phyloP scores from a whole-genome alignment of 2,888 invertebrate species.

The Orthonevra nobilis region DNA sequence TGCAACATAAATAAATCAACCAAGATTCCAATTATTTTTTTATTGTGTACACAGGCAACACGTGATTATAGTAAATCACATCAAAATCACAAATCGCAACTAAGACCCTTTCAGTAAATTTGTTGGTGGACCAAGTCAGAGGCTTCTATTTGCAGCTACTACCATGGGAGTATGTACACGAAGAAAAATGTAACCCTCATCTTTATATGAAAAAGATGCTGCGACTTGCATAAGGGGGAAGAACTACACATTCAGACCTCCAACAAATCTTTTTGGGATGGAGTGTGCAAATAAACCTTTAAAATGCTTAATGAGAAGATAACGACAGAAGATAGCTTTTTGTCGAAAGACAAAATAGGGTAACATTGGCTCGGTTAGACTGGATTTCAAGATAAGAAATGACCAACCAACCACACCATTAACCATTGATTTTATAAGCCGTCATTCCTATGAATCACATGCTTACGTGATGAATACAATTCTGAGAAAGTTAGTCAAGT shows the following conservation, averaged over 20 bases:
- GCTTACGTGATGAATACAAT: too few relatives aligned
- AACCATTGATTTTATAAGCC: too few relatives aligned
- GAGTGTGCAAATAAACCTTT: constrained; percentile 46
- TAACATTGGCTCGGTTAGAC: neutral
- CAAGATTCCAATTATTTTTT: constrained; percentile 53
- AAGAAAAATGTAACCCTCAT: constrained; percentile 37
- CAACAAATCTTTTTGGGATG: constrained; percentile 12
- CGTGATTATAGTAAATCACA: constrained; percentile 54
- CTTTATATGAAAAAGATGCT: constrained; percentile 13
- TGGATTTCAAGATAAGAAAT: neutral
- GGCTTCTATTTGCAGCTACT: constrained; percentile 12
- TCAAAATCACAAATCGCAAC: constrained; percentile 22
- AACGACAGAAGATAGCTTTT: constrained; percentile 8
- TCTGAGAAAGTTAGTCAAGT: too few relatives aligned
- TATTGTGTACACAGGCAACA: constrained; percentile 59
- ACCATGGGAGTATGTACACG: constrained; percentile 46
- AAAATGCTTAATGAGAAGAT: constrained; percentile 56
- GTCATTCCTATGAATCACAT: too few relatives aligned
- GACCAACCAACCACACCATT: neutral
- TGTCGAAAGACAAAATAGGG: neutral
- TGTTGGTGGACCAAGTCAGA: constrained; percentile 23
- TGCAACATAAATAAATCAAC: constrained; percentile 57
- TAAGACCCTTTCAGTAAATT: too few relatives aligned
- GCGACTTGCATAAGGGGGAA: constrained; percentile 2
- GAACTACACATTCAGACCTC: neutral